Base-by-base conservation (phyloP, 1,140 invertebrate species). In the Plutomurus gul region DNA sequence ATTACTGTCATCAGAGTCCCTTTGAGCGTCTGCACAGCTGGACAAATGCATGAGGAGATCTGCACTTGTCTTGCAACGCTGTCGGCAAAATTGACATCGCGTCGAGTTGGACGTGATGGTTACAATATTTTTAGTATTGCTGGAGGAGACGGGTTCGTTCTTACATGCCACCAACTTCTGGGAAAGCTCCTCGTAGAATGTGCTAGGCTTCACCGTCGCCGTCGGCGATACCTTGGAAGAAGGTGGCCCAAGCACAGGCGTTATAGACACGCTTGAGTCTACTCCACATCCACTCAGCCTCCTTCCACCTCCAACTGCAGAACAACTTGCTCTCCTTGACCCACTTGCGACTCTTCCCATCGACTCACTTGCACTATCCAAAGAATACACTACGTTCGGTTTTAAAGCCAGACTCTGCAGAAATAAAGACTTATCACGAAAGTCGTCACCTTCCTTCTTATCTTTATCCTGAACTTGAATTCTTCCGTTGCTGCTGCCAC, bases 81-180 rank as follows among this genome's bases (percentile, higher is more conserved):
- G 93, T 75, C 93, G 89, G 85, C 94, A 96, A 84, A 92, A 91
- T 85, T 94, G 93, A 85, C 94, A 96, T 65, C 94, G 88, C n/a
- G 91, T 91, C 10, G 93, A 92, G 18, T 76, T 79, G 8, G 77
- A 77, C n/a, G 81, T 25, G 80, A 80, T 20, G 60, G 80, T 39
- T 74, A 56, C 10, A 79, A 37, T 75, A 65, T 39, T 81, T 76
- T 76, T 84, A 39, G 20, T 76, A 77, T 81, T 81, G 51, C 77
- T 80, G 22, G 33, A 30, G 40, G 40, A 33, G 37, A n/a, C 18
- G 0, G 27, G 1, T 25, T 46, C 39, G 10, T 25, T 18, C 22
- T 75, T 75, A 36, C 25, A 60, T 2, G 78, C 72, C 37, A 79
- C 78, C 25, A 79, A 43, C 46, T 79, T 79, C 33, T 79, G 78